Percentiles rank a stretch among this genome's conserved stretches.
Conservation (phyloP, 1,140 invertebrate genomes). For the Aporrectodea caliginosa region DNA sequence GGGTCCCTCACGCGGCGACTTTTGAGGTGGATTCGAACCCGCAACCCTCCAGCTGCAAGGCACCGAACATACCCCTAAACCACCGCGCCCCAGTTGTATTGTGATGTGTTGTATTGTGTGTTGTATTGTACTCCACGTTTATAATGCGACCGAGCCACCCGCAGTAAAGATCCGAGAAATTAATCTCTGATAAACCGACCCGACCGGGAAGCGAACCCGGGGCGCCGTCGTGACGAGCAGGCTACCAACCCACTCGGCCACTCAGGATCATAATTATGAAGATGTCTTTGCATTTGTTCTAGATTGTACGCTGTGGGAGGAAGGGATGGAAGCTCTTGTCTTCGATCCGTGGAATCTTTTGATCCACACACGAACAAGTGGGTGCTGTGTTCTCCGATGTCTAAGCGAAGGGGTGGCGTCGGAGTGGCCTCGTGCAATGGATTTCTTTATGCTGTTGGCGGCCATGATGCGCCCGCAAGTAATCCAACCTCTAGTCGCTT, state of each 20-base stretch:
- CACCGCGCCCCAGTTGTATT: no score
- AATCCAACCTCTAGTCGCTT: conserved; percentile 72
- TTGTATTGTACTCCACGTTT: not conserved
- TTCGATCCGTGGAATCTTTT: conserved; percentile 75
- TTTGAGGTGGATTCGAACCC: no score
- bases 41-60: no score
- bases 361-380: conserved; percentile 83
- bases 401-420: conserved; percentile 64
- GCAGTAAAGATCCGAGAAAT: not conserved
- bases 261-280: no score
- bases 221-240: no score
- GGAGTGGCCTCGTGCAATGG: conserved; percentile 73
- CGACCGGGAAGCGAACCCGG: not conserved
- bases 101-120: no score
- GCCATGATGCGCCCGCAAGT: conserved; percentile 53
- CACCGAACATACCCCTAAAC: no score
- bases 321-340: conserved; percentile 82
- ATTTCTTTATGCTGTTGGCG: conserved; percentile 63
- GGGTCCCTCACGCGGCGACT: no score
- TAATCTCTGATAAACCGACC: not conserved
- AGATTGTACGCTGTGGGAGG: conserved; percentile 88
- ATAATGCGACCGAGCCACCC: not conserved
- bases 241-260: no score
- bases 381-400: conserved; percentile 77
- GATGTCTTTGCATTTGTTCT: not conserved